A percentile compares a stretch with the other conserved stretches of the same genome.
Conservation (phyloP, 2,797 vertebrate genomes). For the Gephyroberyx darwinii region DNA sequence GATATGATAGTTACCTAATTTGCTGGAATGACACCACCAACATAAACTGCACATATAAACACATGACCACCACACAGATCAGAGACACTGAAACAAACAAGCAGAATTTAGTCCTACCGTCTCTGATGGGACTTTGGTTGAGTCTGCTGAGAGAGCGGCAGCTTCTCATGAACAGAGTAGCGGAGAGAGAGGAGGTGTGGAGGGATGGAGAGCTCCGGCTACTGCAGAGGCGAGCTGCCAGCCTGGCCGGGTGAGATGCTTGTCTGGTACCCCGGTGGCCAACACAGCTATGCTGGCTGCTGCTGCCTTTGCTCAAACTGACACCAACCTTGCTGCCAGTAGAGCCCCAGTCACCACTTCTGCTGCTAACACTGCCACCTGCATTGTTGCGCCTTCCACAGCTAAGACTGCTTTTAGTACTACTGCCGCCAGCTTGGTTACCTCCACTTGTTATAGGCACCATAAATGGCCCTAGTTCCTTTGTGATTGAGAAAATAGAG, state of each 20-base stretch:
- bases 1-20: background rate
- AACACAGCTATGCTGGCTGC: slow-evolving; percentile 18
- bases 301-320: slow-evolving; percentile 44
- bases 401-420: slow-evolving; percentile 8
- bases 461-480: slow-evolving; percentile 52
- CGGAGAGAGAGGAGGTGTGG: slow-evolving; percentile 57
- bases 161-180: slow-evolving; percentile 65
- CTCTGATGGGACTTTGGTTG: slow-evolving; percentile 47
- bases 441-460: slow-evolving; percentile 17
- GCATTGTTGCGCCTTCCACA: background rate
- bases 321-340: slow-evolving; percentile 31
- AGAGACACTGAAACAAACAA: background rate
- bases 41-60: too few relatives aligned
- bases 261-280: slow-evolving; percentile 67
- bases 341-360: slow-evolving; percentile 18
- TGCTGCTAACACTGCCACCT: slow-evolving; percentile 48
- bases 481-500: background rate
- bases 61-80: background rate
- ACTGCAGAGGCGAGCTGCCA: slow-evolving; percentile 55
- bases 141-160: slow-evolving; percentile 73
- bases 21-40: background rate
- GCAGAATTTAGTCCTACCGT: slow-evolving; percentile 60
- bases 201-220: slow-evolving; percentile 70
- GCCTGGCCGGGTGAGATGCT: slow-evolving; percentile 71
- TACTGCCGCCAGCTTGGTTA: slow-evolving; percentile 37